Base-by-base conservation (phyloP, 1,140 invertebrate species). In the Euborellia annulipes region DNA sequence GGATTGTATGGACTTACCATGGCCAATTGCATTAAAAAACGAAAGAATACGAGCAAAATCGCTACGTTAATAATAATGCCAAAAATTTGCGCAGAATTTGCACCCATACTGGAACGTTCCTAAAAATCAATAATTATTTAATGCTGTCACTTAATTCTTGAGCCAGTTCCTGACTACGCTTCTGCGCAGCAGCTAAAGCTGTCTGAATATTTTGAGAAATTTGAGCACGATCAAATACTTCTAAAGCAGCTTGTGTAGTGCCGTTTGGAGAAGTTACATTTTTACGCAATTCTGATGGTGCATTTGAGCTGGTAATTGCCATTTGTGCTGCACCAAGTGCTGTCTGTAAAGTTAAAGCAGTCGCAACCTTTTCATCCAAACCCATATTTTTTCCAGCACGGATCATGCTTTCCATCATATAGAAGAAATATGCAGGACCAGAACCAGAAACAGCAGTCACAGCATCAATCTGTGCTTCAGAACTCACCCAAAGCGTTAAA, bases 381-480 rank as follows among this genome's bases (percentile, higher is more conserved):
- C 32, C 32, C 32, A 34, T 34, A 34, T 34, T 14, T 9, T 9
- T 34, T 34, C 9, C 32, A 9, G 32, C 32, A 9, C n/a, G 9
- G 9, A 9, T 14, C 32, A 34, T 34, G 14, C 32, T 9, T 34
- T 34, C 32, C 32, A 34, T 34, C n/a, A 34, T 9, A n/a, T 34
- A 34, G 9, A 34, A 34, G 14, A 34, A 34, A 34, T 96, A 98
- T 55, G 93, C 94, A 0, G 93, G 93, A 34, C 94, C 94, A 54
- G 88, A 92, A 9, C 90, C 90, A 60, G 86, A 92, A 0, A 98
- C 62, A 0, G 88, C 94, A 0, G 92, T 96, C 0, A 94, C 78
- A 1, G 86, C 81, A 66, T 98, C 91, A 54, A 98, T 75, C 43
- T 85, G 66, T 42, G 74, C 75, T 63, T 98, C 94, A 2, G 79